phyloP scores from a whole-genome alignment of 2,797 vertebrate species.

The Dryobates pubescens region DNA sequence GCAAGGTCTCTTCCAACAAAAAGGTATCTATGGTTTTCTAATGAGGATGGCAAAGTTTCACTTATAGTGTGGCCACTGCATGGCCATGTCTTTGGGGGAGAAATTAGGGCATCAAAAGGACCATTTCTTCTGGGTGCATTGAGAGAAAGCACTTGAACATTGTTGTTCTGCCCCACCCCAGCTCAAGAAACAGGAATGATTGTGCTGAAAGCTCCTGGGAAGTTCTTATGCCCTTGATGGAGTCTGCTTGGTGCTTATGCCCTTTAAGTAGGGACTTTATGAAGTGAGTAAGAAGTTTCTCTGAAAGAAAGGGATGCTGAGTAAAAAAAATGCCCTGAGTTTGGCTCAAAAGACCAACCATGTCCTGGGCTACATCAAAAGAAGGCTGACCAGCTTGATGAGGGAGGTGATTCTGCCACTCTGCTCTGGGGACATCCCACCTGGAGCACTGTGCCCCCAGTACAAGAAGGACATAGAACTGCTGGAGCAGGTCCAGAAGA shows the following conservation, averaged over 20 bases:
- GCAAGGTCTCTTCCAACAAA: too few species aligned
- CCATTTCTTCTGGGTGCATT: accelerated
- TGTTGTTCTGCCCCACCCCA: background rate
- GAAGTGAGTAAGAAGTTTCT: background rate
- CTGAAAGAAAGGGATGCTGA: background rate
- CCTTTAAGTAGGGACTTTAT: background rate
- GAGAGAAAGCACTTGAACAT: accelerated
- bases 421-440: too few species aligned
- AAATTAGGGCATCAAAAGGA: background rate
- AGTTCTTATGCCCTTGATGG: accelerated
- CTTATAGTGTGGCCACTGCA: accelerated
- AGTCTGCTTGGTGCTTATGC: background rate
- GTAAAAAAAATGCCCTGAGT: background rate
- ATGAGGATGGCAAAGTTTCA: background rate
- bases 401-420: too few species aligned
- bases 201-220: background rate
- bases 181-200: accelerated
- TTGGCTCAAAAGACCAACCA: background rate
- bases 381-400: too few species aligned
- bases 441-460: too few species aligned
- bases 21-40: too few species aligned
- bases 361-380: too few species aligned
- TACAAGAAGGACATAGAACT: too few species aligned
- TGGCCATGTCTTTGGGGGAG: accelerated
- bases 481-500: too few species aligned